phyloP scores from a whole-genome alignment of 1,140 invertebrate genomes.

The Brachionus paranguensis region DNA sequence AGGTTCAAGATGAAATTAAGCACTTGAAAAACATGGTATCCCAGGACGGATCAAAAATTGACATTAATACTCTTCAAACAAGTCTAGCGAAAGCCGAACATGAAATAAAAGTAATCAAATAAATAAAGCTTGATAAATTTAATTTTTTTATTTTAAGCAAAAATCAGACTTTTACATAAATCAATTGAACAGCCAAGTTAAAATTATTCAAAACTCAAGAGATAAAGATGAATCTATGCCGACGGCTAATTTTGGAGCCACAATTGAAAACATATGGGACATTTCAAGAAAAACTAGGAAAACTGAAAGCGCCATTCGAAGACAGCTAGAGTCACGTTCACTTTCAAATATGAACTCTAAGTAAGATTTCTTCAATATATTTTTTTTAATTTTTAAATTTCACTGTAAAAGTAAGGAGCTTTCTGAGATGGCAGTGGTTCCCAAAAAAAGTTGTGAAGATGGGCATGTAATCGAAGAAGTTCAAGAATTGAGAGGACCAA shows the following conservation, averaged over 20 bases:
- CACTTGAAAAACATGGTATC: background rate
- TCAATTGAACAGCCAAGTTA: conserved; percentile 23
- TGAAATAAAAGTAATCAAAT: conserved; percentile 21
- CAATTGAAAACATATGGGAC: conserved; percentile 19
- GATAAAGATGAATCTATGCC: conserved; percentile 9
- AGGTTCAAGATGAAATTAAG: conserved; percentile 21
- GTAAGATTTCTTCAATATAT: background rate
- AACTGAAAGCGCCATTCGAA: background rate
- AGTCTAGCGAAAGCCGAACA: conserved; percentile 23
- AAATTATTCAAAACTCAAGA: background rate
- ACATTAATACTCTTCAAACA: background rate
- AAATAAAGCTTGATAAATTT: background rate
- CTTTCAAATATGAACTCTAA: background rate
- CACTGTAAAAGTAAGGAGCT: background rate
- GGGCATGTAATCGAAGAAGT: background rate
- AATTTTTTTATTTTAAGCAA: background rate
- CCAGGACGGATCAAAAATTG: conserved; percentile 5
- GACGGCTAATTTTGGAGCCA: conserved; percentile 23
- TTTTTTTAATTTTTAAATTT: background rate
- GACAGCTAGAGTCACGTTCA: background rate
- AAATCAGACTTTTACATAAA: conserved; percentile 35
- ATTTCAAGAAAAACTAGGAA: background rate
- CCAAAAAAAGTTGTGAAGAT: background rate
- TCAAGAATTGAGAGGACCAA: background rate
- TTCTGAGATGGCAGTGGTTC: background rate